Percentiles rank a stretch among this genome's conserved stretches.
These are phyloP conservation scores for Saturnia japonica DNA, from an alignment of 2,888 invertebrate genomes.

Conservation along the genomic window DNA sequence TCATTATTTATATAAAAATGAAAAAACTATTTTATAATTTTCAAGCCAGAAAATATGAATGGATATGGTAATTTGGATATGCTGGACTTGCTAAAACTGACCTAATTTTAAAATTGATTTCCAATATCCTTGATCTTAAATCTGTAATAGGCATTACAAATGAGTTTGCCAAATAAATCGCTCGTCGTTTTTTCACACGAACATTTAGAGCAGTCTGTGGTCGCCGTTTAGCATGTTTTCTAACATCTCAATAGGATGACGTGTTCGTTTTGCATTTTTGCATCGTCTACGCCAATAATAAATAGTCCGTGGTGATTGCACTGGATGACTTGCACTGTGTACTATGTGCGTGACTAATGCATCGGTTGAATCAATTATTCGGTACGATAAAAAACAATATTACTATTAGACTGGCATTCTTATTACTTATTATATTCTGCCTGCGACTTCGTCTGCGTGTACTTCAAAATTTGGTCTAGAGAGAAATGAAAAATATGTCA, in stretches of 20 bases:
- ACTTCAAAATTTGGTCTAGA: too few species aligned
- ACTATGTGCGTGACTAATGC: not conserved
- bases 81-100: not conserved
- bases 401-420: not conserved
- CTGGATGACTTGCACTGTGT: not conserved
- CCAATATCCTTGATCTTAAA: conserved; percentile 12
- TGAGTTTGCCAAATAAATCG: conserved; percentile 18
- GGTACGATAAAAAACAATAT: not conserved
- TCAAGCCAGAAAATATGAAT: not conserved
- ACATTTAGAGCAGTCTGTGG: conserved; percentile 16
- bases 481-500: too few species aligned
- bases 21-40: not conserved
- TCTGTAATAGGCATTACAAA: conserved; percentile 20
- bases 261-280: conserved; percentile 15
- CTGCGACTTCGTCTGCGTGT: too few species aligned
- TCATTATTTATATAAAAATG: too few species aligned
- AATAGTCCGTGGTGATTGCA: conserved; percentile 14
- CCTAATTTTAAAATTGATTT: conserved; percentile 2
- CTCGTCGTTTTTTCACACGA: conserved; percentile 4
- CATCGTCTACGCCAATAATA: conserved; percentile 8
- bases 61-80: not conserved
- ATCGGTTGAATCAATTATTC: not conserved
- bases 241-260: conserved; percentile 34
- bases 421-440: too few species aligned
- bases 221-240: conserved; percentile 29